These are phyloP conservation scores for Antheraea yamamai DNA, from an alignment of 2,888 invertebrate species.

Conservation along the genomic window DNA sequence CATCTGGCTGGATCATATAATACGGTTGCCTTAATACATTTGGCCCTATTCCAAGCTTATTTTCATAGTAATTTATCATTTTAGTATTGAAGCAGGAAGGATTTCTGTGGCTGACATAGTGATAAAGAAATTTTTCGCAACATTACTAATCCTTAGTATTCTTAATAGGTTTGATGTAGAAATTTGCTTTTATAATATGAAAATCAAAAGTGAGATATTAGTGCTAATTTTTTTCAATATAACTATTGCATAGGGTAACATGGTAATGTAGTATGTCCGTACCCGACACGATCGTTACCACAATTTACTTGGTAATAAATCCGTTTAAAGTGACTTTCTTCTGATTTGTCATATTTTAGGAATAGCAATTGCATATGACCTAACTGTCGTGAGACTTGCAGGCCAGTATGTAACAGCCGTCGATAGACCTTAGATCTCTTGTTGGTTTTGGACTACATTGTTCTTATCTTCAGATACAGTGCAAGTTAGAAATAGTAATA, in stretches of 20 bases:
- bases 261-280: too few species aligned
- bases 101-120: slow-evolving; percentile 35
- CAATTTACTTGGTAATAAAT: too few species aligned
- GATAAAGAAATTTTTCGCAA: not conserved
- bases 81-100: slow-evolving; percentile 60
- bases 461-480: too few species aligned
- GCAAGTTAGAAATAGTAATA: too few species aligned
- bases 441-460: too few species aligned
- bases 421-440: too few species aligned
- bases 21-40: slow-evolving; percentile 59
- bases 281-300: too few species aligned
- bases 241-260: not conserved
- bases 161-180: not conserved
- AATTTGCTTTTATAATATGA: not conserved
- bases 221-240: not conserved
- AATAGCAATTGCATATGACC: too few species aligned
- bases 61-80: slow-evolving; percentile 73
- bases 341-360: too few species aligned
- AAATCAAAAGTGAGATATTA: not conserved
- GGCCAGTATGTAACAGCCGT: too few species aligned
- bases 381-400: too few species aligned
- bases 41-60: slow-evolving; percentile 71
- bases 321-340: too few species aligned
- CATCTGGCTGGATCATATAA: slow-evolving; percentile 67
- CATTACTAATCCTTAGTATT: not conserved